Evolutionary conservation across 30 jellyfish, hydroid and myxozoan species (phyloP).

Genomic region (Turritopsis rubra): DNA sequence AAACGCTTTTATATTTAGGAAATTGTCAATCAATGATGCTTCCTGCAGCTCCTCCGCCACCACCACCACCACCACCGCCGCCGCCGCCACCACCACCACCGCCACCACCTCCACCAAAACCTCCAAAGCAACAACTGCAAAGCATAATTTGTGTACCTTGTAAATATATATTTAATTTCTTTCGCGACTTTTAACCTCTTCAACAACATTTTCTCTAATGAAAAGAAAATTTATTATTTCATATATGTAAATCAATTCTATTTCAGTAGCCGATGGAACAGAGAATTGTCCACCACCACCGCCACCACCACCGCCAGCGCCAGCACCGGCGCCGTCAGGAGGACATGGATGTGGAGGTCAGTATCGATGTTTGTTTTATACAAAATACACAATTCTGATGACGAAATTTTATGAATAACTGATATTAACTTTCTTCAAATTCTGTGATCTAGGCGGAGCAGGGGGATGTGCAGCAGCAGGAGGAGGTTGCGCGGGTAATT

Average conservation of each 20-base stretch:
- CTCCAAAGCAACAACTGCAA: conserved; percentile 42
- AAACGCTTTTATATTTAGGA: too few species aligned
- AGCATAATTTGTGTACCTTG: conserved; percentile 35
- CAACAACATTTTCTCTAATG: too few species aligned
- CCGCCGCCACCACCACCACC: conserved; percentile 64
- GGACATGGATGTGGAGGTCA: neutral
- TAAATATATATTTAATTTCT: conserved; percentile 10
- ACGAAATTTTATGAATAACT: too few species aligned
- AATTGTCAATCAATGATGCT: conserved; percentile 9
- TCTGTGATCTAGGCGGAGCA: neutral
- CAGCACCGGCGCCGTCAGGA: conserved; percentile 21
- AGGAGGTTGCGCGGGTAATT: conserved; percentile 11
- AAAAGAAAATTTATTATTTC: too few species aligned
- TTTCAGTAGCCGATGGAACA: conserved; percentile 31
- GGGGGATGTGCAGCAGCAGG: conserved; percentile 15
- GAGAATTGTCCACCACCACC: conserved; percentile 60
- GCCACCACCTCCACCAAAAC: conserved; percentile 53
- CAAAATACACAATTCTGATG: neutral
- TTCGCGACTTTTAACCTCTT: too few species aligned
- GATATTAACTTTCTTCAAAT: neutral
- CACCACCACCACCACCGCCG: conserved; percentile 45
- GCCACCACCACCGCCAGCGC: conserved; percentile 70
- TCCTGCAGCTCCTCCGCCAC: conserved; percentile 43
- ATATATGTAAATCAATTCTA: neutral
- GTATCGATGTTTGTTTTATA: neutral